phyloP scores from a whole-genome alignment of 2,797 vertebrate species.

The Simalia tracyae region DNA sequence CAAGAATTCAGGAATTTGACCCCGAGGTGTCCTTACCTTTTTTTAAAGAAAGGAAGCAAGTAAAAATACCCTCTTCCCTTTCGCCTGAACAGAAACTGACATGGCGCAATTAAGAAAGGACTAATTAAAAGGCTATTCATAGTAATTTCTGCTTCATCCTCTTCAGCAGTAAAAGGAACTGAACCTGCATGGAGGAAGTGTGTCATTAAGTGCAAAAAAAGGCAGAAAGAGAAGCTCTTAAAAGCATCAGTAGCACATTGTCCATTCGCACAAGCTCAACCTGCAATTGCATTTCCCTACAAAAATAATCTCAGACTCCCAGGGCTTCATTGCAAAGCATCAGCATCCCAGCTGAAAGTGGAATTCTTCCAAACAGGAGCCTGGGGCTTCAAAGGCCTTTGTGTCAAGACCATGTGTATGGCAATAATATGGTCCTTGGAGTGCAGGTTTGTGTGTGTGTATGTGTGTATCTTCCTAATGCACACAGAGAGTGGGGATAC shows the following conservation, averaged over 20 bases:
- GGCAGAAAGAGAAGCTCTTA: neutral
- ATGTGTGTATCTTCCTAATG: too few relatives aligned
- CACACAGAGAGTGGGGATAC: too few relatives aligned
- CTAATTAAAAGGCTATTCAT: neutral
- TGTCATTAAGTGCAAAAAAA: neutral
- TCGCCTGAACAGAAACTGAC: neutral
- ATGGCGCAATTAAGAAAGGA: neutral
- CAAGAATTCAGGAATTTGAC: neutral
- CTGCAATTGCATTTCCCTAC: too few relatives aligned
- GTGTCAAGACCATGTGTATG: conserved; percentile 60
- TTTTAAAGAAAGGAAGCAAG: neutral
- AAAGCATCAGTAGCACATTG: neutral
- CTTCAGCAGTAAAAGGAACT: neutral
- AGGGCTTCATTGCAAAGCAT: neutral
- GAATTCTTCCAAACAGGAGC: neutral
- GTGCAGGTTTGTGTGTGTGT: too few relatives aligned
- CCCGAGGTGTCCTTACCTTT: neutral
- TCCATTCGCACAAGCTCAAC: too few relatives aligned
- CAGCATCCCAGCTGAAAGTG: neutral
- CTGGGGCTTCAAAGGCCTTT: conserved; percentile 5
- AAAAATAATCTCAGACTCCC: neutral
- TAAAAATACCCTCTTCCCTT: neutral
- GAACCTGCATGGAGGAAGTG: neutral
- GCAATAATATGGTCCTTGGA: conserved; percentile 53
- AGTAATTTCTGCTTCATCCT: neutral